Evolutionary conservation across 2,888 invertebrate genomes (phyloP).

Genomic region (Tortrix viridana): DNA sequence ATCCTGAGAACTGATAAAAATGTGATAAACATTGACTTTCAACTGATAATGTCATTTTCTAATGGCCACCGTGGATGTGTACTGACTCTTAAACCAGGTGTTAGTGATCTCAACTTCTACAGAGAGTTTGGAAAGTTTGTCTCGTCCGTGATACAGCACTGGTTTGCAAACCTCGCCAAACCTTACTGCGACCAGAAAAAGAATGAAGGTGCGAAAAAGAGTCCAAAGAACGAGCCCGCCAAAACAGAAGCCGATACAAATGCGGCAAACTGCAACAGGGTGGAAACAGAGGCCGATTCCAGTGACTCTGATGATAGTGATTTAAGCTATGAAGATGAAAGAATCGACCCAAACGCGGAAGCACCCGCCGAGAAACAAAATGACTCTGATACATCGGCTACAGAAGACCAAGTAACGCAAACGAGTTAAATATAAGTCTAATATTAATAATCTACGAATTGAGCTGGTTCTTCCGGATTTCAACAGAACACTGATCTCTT

Average conservation of each 20-base stretch:
- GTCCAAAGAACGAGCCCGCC: slow-evolving; percentile 18
- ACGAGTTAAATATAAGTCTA: neutral
- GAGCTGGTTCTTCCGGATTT: no score
- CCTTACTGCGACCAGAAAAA: slow-evolving; percentile 42
- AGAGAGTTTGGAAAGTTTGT: slow-evolving; percentile 63
- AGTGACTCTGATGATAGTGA: slow-evolving; percentile 16
- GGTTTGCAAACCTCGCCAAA: slow-evolving; percentile 53
- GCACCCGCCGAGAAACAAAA: neutral
- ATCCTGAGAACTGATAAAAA: slow-evolving; percentile 49
- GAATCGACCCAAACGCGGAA: slow-evolving; percentile 4
- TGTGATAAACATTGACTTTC: slow-evolving; percentile 51
- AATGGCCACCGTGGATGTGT: slow-evolving; percentile 41
- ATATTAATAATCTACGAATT: neutral
- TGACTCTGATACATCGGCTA: neutral
- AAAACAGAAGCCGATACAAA: neutral
- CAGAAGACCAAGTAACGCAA: neutral
- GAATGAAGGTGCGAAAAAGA: neutral
- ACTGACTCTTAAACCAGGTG: slow-evolving; percentile 44
- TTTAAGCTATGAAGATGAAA: slow-evolving; percentile 25
- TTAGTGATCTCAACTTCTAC: slow-evolving; percentile 54
- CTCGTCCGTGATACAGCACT: slow-evolving; percentile 51
- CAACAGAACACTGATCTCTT: no score
- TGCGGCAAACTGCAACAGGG: neutral
- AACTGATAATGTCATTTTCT: slow-evolving; percentile 50
- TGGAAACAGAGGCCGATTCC: neutral